Conservation (phyloP, 2,797 vertebrate genomes). For the Hypotaenidia philippensis region DNA sequence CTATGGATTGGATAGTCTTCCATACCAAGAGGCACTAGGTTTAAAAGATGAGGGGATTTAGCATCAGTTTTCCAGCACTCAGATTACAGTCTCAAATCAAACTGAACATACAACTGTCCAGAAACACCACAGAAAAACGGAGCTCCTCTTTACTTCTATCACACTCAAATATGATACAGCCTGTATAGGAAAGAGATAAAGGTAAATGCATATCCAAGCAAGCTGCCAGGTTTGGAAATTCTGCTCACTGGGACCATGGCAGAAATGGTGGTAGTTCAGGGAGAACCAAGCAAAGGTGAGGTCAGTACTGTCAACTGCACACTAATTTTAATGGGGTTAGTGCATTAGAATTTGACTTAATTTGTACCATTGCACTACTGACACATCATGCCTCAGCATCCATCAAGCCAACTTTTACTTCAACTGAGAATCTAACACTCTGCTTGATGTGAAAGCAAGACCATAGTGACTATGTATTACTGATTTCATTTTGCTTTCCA, state of each 20-base stretch:
- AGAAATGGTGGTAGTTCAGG: not conserved
- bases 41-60: not conserved
- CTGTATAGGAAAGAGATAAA: not conserved
- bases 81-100: not conserved
- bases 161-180: not conserved
- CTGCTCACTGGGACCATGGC: not conserved
- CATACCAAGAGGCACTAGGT: not conserved
- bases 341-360: not conserved
- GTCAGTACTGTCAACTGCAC: rapidly evolving
- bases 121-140: not conserved
- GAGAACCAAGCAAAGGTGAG: not conserved
- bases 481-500: not conserved
- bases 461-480: not conserved
- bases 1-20: not conserved
- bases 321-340: not conserved
- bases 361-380: not conserved
- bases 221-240: not conserved
- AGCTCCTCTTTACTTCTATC: not conserved
- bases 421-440: not conserved
- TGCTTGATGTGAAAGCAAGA: not conserved
- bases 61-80: not conserved
- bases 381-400: not conserved
- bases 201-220: not conserved
- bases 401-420: not conserved
- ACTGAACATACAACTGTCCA: not conserved